Percentiles rank a stretch among this genome's conserved stretches.
Evolutionary conservation across 1,140 invertebrate genomes (phyloP).

Genomic region (Rhyacophila brunnea): DNA sequence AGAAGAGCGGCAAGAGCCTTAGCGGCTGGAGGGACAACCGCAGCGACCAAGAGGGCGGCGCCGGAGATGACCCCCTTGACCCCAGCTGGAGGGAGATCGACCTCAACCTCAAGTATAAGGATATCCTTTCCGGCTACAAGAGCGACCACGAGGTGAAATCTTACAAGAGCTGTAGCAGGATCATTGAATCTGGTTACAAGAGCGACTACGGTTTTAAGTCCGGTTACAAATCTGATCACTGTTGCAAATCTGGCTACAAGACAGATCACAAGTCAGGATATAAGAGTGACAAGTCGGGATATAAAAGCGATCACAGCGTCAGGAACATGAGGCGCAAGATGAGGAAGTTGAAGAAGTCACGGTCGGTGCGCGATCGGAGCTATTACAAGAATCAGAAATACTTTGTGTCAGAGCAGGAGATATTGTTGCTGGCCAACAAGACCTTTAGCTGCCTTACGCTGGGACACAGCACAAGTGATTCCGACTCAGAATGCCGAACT

Average conservation of each 20-base stretch:
- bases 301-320: slow-evolving; percentile 59
- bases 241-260: slow-evolving; percentile 57
- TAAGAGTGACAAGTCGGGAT: slow-evolving; percentile 58
- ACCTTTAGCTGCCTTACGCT: slow-evolving; percentile 51
- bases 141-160: slow-evolving; percentile 58
- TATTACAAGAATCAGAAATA: slow-evolving; percentile 56
- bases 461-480: slow-evolving; percentile 51
- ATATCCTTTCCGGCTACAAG: slow-evolving; percentile 57
- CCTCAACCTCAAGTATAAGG: slow-evolving; percentile 59
- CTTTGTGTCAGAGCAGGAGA: slow-evolving; percentile 55
- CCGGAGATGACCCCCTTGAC: slow-evolving; percentile 54
- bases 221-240: slow-evolving; percentile 54
- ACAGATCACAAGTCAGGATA: slow-evolving; percentile 60
- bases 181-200: slow-evolving; percentile 60
- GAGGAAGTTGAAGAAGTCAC: slow-evolving; percentile 53
- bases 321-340: slow-evolving; percentile 53
- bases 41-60: slow-evolving; percentile 52
- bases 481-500: slow-evolving; percentile 45
- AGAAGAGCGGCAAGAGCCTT: slow-evolving; percentile 44
- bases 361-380: slow-evolving; percentile 52
- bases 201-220: slow-evolving; percentile 57
- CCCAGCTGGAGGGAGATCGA: slow-evolving; percentile 63
- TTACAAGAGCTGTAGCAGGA: slow-evolving; percentile 56
- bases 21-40: slow-evolving; percentile 50
- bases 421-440: slow-evolving; percentile 50